Percentiles rank a stretch among this genome's conserved stretches.
These are phyloP conservation scores for Drosophila anceps DNA, from an alignment of 2,888 invertebrate species.

Conservation along the genomic window DNA sequence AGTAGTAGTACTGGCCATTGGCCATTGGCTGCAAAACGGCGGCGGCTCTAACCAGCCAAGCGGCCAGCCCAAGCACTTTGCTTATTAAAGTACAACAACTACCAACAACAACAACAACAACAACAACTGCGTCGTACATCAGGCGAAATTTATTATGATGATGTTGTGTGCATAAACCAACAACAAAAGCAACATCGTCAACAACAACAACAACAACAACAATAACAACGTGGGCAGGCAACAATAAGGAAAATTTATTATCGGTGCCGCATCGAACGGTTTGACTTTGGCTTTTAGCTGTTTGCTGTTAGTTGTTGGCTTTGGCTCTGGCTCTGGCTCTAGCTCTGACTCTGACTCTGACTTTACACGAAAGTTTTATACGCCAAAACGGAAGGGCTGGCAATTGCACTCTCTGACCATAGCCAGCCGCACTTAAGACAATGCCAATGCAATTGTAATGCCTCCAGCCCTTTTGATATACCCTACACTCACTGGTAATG, in stretches of 20 bases:
- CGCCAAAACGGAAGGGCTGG: conserved; percentile 68
- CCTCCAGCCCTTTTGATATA: conserved; percentile 25
- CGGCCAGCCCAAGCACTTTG: conserved; percentile 79
- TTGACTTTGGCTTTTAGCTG: conserved; percentile 57
- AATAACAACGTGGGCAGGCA: conserved; percentile 53
- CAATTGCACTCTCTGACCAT: conserved; percentile 59
- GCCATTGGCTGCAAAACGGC: conserved; percentile 41
- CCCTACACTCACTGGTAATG: not conserved
- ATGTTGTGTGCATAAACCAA: conserved; percentile 73
- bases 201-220: conserved; percentile 17
- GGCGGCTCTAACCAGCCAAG: conserved; percentile 64
- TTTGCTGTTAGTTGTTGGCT: conserved; percentile 16
- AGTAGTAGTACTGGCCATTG: conserved; percentile 52
- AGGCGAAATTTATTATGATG: conserved; percentile 79
- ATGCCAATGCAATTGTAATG: conserved; percentile 70
- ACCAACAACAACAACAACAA: conserved; percentile 29
- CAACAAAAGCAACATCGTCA: conserved; percentile 19
- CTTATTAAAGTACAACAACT: conserved; percentile 74
- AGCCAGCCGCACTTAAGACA: conserved; percentile 50
- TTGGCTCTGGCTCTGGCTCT: conserved; percentile 31
- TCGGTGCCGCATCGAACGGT: conserved; percentile 74
- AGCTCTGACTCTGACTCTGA: conserved; percentile 28
- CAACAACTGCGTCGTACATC: conserved; percentile 61
- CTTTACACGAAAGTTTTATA: conserved; percentile 37
- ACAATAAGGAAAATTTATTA: conserved; percentile 78